Base-by-base conservation (phyloP, 1,140 invertebrate genomes). In the Telenomus remus region DNA sequence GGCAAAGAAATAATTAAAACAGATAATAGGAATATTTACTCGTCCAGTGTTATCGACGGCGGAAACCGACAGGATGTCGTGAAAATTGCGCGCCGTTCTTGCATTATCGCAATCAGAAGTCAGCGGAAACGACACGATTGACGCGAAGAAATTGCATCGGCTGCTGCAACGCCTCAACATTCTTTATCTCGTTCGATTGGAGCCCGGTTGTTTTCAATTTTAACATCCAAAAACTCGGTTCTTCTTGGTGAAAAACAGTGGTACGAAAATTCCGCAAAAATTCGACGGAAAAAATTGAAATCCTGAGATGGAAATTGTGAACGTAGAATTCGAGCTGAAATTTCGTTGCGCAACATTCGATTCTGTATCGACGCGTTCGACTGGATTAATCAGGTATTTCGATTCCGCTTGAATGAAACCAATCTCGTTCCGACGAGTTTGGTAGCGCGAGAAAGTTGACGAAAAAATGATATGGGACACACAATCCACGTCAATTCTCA, bases 101-200 rank as follows among this genome's bases (percentile, higher is more conserved):
- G 60, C 51, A 69, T 74, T 73, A 79, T 76, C 69, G 65, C 59
- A 79, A 79, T 73, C 71, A 66, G 46, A 15, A 14, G 37, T 50
- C 42, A 44, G 13, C 77, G 66, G 71, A 79, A 79, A 79, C 76
- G 65, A 54, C 73, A 51, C 76, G 57, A 71, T 71, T 75, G 61
- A 71, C 54, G 57, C 51, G 46, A 75, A 71, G 71, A 74, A 70
- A 75, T 74, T 71, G 55, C 60, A 61, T 68, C 53, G 50, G 44
- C 34, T 27, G 47, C 42, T 15, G 16, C 19, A 56, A 65, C 44
- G 19, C 19, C 61, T 50, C 33, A 56, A 13, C 6, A 27, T 27
- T 35, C 39, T 66, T 73, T 64, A 55, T 73, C 49, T 48, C 14
- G 10, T 50, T 46, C 7, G 16, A 11, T 55, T 37, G 13, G 46